Evolutionary conservation across 2,888 invertebrate genomes (phyloP).

Genomic region (Platynereis dumerilii): DNA sequence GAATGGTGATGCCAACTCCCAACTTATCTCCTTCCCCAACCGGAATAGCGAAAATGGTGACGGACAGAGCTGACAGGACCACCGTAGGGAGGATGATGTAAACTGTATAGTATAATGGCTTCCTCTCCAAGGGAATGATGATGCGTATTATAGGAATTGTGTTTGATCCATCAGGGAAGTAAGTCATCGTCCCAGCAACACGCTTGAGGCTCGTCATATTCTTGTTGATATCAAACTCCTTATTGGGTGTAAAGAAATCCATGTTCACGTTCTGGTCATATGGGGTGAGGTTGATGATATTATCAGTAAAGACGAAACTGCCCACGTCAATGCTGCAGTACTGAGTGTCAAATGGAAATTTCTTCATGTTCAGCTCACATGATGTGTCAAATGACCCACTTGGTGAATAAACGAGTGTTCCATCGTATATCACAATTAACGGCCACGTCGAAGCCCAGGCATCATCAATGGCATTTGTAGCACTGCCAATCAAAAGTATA

Average conservation of each 20-base stretch:
- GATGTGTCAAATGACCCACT: background rate
- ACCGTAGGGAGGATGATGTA: background rate
- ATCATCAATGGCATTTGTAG: background rate
- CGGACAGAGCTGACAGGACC: background rate
- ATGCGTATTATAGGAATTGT: background rate
- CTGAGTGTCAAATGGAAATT: slow-evolving; percentile 6
- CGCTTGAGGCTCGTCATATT: too few species aligned
- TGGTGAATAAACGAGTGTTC: background rate
- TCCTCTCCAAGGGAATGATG: background rate
- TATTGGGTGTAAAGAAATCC: too few species aligned
- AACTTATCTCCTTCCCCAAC: background rate
- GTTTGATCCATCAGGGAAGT: too few species aligned
- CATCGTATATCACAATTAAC: background rate
- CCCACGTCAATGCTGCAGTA: background rate
- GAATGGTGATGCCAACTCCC: slow-evolving; percentile 6
- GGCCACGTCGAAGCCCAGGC: background rate
- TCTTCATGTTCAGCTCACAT: background rate
- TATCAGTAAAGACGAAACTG: background rate
- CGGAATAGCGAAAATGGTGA: background rate
- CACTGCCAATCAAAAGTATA: too few species aligned
- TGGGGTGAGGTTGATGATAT: background rate
- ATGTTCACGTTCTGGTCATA: too few species aligned
- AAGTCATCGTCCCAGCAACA: too few species aligned
- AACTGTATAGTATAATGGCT: background rate
- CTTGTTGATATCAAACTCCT: too few species aligned